A percentile compares a stretch with the other conserved stretches of the same genome.
Conservation (phyloP, 2,888 invertebrate genomes). For the Oscheius sp. region DNA sequence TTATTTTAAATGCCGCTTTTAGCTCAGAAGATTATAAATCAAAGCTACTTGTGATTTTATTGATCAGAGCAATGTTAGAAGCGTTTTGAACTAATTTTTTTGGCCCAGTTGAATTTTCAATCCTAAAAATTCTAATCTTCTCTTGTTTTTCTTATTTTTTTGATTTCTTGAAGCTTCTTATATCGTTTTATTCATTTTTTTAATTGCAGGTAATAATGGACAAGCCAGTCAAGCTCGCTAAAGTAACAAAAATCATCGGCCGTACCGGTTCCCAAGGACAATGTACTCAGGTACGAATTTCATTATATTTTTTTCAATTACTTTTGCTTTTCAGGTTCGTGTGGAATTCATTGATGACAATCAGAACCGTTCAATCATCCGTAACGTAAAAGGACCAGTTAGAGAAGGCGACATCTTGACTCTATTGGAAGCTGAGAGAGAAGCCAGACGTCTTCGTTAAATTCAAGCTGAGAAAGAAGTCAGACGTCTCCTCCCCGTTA, state of each 20-base stretch:
- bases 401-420: constrained; percentile 98
- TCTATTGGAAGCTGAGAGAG: constrained; percentile 97
- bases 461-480: constrained; percentile 99
- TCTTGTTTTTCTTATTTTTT: too few relatives aligned
- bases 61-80: too few relatives aligned
- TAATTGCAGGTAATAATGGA: constrained; percentile 71
- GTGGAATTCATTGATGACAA: constrained; percentile 95
- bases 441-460: constrained; percentile 93
- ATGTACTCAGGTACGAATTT: constrained; percentile 85
- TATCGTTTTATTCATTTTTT: constrained; percentile 23
- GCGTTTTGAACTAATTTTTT: too few relatives aligned
- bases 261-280: constrained; percentile 99
- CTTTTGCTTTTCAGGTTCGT: constrained; percentile 77
- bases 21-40: too few relatives aligned
- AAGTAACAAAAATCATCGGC: constrained; percentile 91
- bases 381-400: constrained; percentile 98
- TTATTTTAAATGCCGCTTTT: too few relatives aligned
- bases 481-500: constrained; percentile 91
- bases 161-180: too few relatives aligned
- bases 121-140: too few relatives aligned
- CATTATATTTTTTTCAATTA: neutral
- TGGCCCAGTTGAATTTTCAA: too few relatives aligned
- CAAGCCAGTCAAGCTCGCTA: constrained; percentile 72
- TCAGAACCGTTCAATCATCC: constrained; percentile 92
- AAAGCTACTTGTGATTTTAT: too few relatives aligned